Evolutionary conservation across 2,113 vertebrate species (phyloP).

Genomic region (Mesembrinibis cayennensis): DNA sequence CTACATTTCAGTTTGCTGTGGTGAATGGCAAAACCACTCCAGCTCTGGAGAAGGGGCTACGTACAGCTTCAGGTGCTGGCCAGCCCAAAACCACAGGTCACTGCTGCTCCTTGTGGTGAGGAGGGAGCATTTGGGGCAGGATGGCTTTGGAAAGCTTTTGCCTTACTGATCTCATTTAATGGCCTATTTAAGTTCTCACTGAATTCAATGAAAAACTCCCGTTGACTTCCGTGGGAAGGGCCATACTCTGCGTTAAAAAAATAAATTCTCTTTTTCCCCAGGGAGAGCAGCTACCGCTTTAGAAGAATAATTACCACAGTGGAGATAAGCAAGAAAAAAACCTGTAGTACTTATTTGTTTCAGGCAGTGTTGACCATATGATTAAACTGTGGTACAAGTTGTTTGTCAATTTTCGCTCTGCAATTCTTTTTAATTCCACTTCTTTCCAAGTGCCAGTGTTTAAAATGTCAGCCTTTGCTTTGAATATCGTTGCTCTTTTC

Average conservation of each 20-base stretch:
- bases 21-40: neutral
- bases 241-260: neutral
- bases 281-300: neutral
- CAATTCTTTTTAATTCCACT: neutral
- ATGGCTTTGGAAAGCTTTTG: neutral
- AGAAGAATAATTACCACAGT: neutral
- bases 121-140: neutral
- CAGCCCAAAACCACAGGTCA: fast-evolving
- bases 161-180: neutral
- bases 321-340: neutral
- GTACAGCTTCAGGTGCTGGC: fast-evolving
- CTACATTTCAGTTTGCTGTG: neutral
- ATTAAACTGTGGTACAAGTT: neutral
- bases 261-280: neutral
- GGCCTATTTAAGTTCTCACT: neutral
- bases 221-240: neutral
- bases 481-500: conserved; percentile 42
- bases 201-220: neutral
- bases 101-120: neutral
- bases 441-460: conserved; percentile 7
- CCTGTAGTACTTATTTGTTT: neutral
- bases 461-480: conserved; percentile 40
- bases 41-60: neutral
- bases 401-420: conserved; percentile 20
- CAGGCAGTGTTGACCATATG: neutral